Evolutionary conservation across 1,140 invertebrate species (phyloP), one percentile per base, ranked within the genome.

Genomic region (Ceratosolen fusciceps): DNA sequence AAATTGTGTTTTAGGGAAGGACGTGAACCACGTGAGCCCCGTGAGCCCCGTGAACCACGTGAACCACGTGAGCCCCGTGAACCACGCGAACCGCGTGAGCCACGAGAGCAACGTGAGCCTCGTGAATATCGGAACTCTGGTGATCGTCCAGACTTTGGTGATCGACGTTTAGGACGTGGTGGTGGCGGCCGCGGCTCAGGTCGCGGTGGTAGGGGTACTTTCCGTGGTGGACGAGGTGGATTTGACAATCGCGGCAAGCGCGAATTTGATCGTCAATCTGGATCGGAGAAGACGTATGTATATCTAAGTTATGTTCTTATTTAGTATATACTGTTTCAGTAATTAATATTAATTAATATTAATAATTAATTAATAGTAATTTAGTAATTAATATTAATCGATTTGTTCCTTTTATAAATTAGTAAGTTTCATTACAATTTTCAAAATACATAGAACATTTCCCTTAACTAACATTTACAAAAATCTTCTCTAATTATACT

Each of bases 201-300:
- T 47, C 89, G 90, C 81, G 86, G 85, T 74, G 83, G 84, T 37
- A 82, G 85, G 71, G 91, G 87, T 77, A 91, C 92, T 83, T 86
- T 85, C 58, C 83, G 91, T 43, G 90, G 91, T 70, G 90, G 60
- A 34, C 19, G 89, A 60, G 87, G 90, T 21, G 86, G 87, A 74
- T 95, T 93, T 85, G 94, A 94, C 82, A 93, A 95, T 82, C 92
- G 95, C 82, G 94, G 95, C 56, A 97, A 97, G 90, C 93, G 96
- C 52, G 97, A 98, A 91, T 98, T 96, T 89, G 97, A 98, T 90
- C 93, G 97, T 81, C 96, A 98, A 89, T 98, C 96, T 86, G 97
- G 97, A 82, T 97, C 96, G 74, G 97, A 98, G 87, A 97, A 96
- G 92, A 98, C 96, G 94, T 95, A 92, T 90, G 92, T 91, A 83